Evolutionary conservation across 2,113 vertebrate genomes (phyloP), one percentile per base, ranked within the genome.

Genomic region (Drymodes brunneopygia): DNA sequence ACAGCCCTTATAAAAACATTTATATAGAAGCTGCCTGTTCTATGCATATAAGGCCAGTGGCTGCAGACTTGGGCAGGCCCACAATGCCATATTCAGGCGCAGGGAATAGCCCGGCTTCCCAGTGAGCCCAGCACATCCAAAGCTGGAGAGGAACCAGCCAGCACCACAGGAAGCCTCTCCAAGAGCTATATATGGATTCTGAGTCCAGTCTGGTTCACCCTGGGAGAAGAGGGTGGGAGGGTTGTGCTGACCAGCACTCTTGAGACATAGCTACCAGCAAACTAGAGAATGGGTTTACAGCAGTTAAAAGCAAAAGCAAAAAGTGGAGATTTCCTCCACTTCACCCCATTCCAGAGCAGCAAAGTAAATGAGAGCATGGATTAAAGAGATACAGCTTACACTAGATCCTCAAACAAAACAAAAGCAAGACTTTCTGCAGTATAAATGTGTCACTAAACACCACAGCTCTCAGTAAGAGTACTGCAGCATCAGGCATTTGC

Each of bases 1-100:
- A 97, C 7, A 67, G 75, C 90, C 86, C 92, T 96, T 96, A 90
- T 92, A 94, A 96, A 97, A 96, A 97, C 92, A 96, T 93, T 96
- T 90, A 95, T 92, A 86, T 53, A 93, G 87, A 94, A 95, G 86
- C 90, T 35, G 88, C 90, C 65, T 84, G 79, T 67, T 96, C 77
- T 95, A 92, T 94, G 94, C 96, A 95, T 96, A 95, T 96, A 97
- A 96, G 96, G 96, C 90, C 64, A 97, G 27, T 27, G 56, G 57
- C 86, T 95, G 94, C 85, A 78, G 86, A 47, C 86, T 92, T 77
- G 85, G 90, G 94, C 88, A 93, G 94, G 79, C 35, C 86, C 75
- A 72, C 92, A 96, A 35, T 58, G 78, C 79, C 75, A 60, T 81
- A 90, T 60, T 88, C 88, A 96, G 92, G 57, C 53, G 1, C 40